A percentile compares a stretch with the other conserved stretches of the same genome.
Evolutionary conservation across 2,888 invertebrate species (phyloP).

Genomic region (Dyspetes luteomarginatus): DNA sequence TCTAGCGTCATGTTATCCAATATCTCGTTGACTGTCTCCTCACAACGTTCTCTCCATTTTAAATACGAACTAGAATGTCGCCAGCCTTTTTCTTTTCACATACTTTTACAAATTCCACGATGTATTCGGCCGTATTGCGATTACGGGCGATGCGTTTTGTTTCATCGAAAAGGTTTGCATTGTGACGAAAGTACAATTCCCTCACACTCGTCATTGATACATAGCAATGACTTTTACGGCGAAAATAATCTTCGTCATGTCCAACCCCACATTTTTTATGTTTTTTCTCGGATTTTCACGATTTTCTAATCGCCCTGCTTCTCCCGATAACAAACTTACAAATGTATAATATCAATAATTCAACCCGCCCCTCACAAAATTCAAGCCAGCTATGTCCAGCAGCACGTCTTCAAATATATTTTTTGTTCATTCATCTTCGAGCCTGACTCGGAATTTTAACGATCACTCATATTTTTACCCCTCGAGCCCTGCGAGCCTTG

Average conservation of each 20-base stretch:
- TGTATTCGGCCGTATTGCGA: not conserved
- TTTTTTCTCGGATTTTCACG: not conserved
- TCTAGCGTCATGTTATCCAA: slow-evolving; percentile 59
- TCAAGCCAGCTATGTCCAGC: slow-evolving; percentile 15
- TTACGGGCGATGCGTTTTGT: not conserved
- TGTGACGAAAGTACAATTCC: not conserved
- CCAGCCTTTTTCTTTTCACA: not conserved
- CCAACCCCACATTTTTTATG: not conserved
- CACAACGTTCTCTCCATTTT: slow-evolving; percentile 41
- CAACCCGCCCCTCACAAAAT: not conserved
- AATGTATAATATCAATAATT: slow-evolving; percentile 56
- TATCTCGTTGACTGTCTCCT: slow-evolving; percentile 55
- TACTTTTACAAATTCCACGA: not conserved
- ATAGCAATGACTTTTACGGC: not conserved
- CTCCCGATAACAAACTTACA: slow-evolving; percentile 55
- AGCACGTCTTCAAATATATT: not conserved
- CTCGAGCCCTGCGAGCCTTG: slow-evolving; percentile 32
- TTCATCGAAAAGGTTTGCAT: not conserved
- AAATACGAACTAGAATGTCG: slow-evolving; percentile 56
- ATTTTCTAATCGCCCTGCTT: slow-evolving; percentile 4
- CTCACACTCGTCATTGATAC: not conserved
- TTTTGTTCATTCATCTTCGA: slow-evolving; percentile 22
- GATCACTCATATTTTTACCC: slow-evolving; percentile 8
- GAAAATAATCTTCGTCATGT: too few species aligned
- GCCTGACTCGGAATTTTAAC: slow-evolving; percentile 27